Evolutionary conservation across 1,140 invertebrate genomes (phyloP).

Genomic region (Drosophila neocordata): DNA sequence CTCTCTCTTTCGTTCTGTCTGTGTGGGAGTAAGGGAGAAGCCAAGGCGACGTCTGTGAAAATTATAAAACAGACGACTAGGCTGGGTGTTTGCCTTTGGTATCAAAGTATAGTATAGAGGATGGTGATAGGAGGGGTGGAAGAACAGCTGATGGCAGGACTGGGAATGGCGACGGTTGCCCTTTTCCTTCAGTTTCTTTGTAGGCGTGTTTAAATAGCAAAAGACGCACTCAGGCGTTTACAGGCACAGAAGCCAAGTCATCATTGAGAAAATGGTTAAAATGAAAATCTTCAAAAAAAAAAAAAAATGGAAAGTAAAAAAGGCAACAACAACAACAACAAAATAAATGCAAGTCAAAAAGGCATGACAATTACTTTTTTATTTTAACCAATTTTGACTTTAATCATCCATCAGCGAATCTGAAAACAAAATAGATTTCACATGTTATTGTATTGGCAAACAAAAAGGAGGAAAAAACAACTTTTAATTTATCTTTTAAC

Average conservation of each 20-base stretch:
- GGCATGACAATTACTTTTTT: slow-evolving; percentile 43
- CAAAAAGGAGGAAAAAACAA: too few species aligned
- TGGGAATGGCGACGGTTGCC: slow-evolving; percentile 7
- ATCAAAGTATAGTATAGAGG: slow-evolving; percentile 16
- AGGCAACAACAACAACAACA: not conserved
- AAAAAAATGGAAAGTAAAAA: not conserved
- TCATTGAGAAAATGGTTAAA: slow-evolving; percentile 29
- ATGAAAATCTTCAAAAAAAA: slow-evolving; percentile 3
- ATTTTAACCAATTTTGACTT: too few species aligned
- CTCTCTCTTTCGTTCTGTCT: slow-evolving; percentile 32
- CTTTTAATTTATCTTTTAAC: too few species aligned
- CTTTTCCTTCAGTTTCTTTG: slow-evolving; percentile 20
- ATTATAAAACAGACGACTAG: slow-evolving; percentile 64
- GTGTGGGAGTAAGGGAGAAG: slow-evolving; percentile 10
- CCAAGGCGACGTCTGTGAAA: slow-evolving; percentile 54
- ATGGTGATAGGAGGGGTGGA: slow-evolving; percentile 5
- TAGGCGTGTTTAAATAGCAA: slow-evolving; percentile 51
- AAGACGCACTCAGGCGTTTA: slow-evolving; percentile 33
- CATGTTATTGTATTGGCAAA: too few species aligned
- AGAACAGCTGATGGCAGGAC: not conserved
- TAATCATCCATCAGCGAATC: too few species aligned
- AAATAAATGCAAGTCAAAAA: slow-evolving; percentile 23
- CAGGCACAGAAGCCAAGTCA: slow-evolving; percentile 44
- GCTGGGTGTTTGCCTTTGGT: slow-evolving; percentile 7
- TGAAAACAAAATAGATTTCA: too few species aligned